Base-by-base conservation (phyloP, 2,113 vertebrate species). In the Condylura cristata region DNA sequence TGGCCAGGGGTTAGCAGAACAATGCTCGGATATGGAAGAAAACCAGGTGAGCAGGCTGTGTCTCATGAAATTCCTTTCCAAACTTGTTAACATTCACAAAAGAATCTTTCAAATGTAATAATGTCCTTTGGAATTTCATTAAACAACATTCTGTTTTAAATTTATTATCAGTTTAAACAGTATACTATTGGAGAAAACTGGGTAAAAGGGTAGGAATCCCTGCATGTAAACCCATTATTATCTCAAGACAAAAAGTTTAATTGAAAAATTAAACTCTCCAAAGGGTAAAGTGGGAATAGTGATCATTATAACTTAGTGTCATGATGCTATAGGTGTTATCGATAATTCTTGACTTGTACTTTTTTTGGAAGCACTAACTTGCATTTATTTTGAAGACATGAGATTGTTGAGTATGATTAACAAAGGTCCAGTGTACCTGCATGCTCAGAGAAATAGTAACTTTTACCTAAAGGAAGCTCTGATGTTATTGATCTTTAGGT, bases 311-410 rank as follows among this genome's bases (percentile, higher is more conserved):
- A 3, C 9, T 87, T 87, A 53, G 91, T 89, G 48, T 71, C 26
- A 44, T 44, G 39, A 87, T 41, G 10, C 2, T 90, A 63, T 76
- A 68, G 26, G n/a, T 88, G 44, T 48, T 48, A 48, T 48, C 9
- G 46, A 48, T 48, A 92, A 34, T 88, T 87, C 2, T 82, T 4
- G 2, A 51, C 18, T 34, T 61, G 8, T 39, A 20, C 30, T 34
- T 80, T 37, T 80, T 85, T 81, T 44, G 37, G 37, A 84, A 94
- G 16, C 51, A 95, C 9, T 65, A 48, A 63, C 32, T 90, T 85
- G 4, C 32, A 78, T 22, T 28, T 79, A 84, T 24, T 76, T 95
- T 84, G 48, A 94, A 85, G 53, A 87, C 88, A 93, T 81, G 2
- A 75, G 44, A 34, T 90, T 81, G 34, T 32, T 86, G 5, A 86